Evolutionary conservation across 1,140 invertebrate genomes (phyloP), one percentile per base, ranked within the genome.

Genomic region (Eriocheir sinensis): DNA sequence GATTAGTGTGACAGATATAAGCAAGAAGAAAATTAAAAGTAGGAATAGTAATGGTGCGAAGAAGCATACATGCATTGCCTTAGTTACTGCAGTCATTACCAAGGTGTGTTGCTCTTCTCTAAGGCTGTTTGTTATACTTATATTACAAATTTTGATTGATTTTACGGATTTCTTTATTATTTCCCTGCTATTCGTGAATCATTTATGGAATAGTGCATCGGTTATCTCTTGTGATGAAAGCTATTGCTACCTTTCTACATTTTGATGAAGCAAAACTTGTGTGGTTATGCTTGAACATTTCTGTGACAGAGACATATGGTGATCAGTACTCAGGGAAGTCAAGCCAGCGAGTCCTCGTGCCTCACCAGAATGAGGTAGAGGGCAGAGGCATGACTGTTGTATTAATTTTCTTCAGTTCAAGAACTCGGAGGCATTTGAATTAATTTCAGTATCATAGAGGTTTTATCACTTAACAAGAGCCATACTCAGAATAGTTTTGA

Each of bases 271-370:
- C 17, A 72, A 72, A n/a, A n/a, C 27, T 72, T 72, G 6, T 72
- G n/a, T n/a, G n/a, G n/a, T n/a, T n/a, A n/a, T 72, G 6, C n/a
- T 72, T n/a, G 60, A 72, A 72, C 27, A n/a, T 72, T 72, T 72
- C 21, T 72, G n/a, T n/a, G 27, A 72, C 12, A 21, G 21, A n/a
- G 27, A 6, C 17, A 72, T n/a, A n/a, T 72, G 60, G n/a, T n/a
- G 60, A 72, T n/a, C 60, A n/a, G 12, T n/a, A 72, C 60, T 72
- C 60, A 72, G 60, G 60, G 60, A 72, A 72, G 60, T n/a, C 60
- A n/a, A 72, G 60, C 60, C 48, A 21, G n/a, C 4, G 27, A 21
- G n/a, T n/a, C 60, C 17, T n/a, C n/a, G 1, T 4, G 12, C 60
- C 60, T 21, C 21, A 8, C 60, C 27, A 72, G 60, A 21, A n/a